Percentiles rank a stretch among this genome's conserved stretches.
Evolutionary conservation across 2,888 invertebrate species (phyloP).

Genomic region (Catocala sponsa): DNA sequence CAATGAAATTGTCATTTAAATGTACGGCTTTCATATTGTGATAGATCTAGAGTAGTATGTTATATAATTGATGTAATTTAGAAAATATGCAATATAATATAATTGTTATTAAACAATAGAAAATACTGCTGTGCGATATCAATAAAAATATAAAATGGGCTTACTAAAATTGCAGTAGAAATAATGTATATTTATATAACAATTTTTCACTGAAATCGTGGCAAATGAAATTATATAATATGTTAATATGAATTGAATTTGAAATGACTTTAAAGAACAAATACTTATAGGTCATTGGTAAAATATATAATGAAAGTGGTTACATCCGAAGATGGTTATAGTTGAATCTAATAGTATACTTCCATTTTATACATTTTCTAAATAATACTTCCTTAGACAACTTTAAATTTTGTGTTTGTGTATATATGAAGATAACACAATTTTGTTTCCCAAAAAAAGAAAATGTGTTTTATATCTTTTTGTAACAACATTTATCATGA

Average conservation of each 20-base stretch:
- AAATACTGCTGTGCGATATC: constrained; percentile 79
- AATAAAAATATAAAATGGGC: constrained; percentile 63
- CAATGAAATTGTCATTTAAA: not conserved
- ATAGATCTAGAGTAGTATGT: constrained; percentile 3
- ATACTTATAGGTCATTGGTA: not conserved
- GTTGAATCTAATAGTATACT: too few species aligned
- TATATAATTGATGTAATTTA: constrained; percentile 4
- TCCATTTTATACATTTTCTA: too few species aligned
- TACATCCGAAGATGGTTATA: too few species aligned
- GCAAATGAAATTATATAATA: too few species aligned
- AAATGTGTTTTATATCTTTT: too few species aligned
- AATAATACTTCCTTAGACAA: too few species aligned
- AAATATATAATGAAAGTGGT: not conserved
- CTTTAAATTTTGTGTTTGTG: too few species aligned
- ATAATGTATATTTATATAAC: not conserved
- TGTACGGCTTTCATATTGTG: constrained; percentile 4
- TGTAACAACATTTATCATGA: too few species aligned
- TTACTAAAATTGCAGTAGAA: constrained; percentile 8
- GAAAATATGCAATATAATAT: not conserved
- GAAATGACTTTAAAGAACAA: too few species aligned
- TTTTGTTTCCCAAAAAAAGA: too few species aligned
- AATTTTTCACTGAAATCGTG: not conserved
- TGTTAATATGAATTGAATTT: too few species aligned
- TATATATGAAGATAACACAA: too few species aligned
- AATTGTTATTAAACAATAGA: not conserved